Conservation (phyloP, 2,113 vertebrate species). For the Salvator merianae region DNA sequence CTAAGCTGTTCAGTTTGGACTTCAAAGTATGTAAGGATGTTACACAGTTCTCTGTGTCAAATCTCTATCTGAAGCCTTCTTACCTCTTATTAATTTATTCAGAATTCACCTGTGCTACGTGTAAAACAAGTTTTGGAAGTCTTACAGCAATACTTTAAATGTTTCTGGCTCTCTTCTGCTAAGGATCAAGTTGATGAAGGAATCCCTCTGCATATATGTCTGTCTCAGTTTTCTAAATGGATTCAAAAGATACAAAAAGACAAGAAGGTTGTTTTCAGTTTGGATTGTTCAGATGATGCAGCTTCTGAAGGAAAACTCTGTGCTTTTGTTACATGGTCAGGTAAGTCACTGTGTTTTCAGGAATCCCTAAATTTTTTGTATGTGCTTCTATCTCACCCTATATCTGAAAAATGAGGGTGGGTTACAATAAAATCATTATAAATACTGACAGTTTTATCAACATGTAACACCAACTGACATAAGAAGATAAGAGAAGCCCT, state of each 20-base stretch:
- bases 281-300: slow-evolving; percentile 38
- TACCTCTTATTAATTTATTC: too few relatives aligned
- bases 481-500: too few relatives aligned
- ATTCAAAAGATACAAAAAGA: slow-evolving; percentile 82
- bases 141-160: background rate
- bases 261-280: slow-evolving; percentile 79
- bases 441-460: too few relatives aligned
- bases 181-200: slow-evolving; percentile 90
- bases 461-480: too few relatives aligned
- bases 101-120: too few relatives aligned
- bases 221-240: slow-evolving; percentile 92
- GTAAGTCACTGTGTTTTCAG: slow-evolving; percentile 68
- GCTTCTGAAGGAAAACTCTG: slow-evolving; percentile 74
- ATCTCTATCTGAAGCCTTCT: too few relatives aligned
- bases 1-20: background rate
- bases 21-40: background rate
- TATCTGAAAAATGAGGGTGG: too few relatives aligned
- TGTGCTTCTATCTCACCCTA: too few relatives aligned
- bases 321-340: slow-evolving; percentile 95
- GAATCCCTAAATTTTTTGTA: too few relatives aligned
- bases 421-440: too few relatives aligned
- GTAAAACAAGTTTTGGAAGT: background rate
- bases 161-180: slow-evolving; percentile 32
- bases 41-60: too few relatives aligned
- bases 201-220: slow-evolving; percentile 87